Percentiles rank a stretch among this genome's conserved stretches.
Conservation (phyloP, 2,888 invertebrate species). For the Volucella inanis region DNA sequence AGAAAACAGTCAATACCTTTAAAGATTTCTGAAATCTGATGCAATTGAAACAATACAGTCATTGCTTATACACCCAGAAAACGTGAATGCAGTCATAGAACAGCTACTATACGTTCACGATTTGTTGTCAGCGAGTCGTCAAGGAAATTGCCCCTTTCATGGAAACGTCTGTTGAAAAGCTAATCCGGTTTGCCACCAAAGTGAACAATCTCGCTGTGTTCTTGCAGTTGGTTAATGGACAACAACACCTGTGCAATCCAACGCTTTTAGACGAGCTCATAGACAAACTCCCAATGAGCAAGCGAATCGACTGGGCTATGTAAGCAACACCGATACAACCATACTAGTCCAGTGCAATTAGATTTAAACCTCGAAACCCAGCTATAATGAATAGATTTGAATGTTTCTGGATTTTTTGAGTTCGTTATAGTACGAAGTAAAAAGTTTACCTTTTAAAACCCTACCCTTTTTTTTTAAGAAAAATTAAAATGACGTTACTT, state of each 20-base stretch:
- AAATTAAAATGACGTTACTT: too few relatives aligned
- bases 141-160: neutral
- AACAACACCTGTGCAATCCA: conserved; percentile 44
- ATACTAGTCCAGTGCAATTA: too few relatives aligned
- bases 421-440: too few relatives aligned
- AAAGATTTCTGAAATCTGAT: conserved; percentile 43
- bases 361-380: too few relatives aligned
- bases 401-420: too few relatives aligned
- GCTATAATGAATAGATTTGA: too few relatives aligned
- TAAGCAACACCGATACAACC: conserved; percentile 28
- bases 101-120: conserved; percentile 36
- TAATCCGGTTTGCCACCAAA: conserved; percentile 37
- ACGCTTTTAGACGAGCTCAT: conserved; percentile 41
- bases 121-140: conserved; percentile 33
- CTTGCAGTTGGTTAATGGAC: conserved; percentile 17
- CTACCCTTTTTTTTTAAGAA: too few relatives aligned
- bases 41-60: conserved; percentile 44
- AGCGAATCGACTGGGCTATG: conserved; percentile 43
- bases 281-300: conserved; percentile 35
- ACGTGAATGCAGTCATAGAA: conserved; percentile 25
- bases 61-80: conserved; percentile 50
- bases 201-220: conserved; percentile 39
- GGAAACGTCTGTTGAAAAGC: conserved; percentile 39
- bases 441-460: too few relatives aligned
- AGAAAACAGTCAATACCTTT: conserved; percentile 65